Evolutionary conservation across 2,113 vertebrate species (phyloP).

Genomic region (Hemiprocne comata): DNA sequence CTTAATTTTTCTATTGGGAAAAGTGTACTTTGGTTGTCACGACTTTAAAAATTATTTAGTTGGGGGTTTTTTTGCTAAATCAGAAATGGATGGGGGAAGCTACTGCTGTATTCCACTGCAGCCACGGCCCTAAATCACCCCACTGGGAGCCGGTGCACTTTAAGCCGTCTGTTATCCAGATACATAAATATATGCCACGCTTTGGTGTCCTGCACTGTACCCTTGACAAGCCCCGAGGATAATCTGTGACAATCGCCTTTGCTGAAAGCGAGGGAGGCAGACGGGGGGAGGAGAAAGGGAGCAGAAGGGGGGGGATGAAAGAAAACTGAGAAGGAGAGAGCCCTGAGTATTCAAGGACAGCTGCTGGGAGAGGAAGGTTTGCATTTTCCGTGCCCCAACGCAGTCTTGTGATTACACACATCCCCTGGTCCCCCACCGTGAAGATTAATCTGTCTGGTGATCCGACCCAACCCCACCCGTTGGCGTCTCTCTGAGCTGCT

Average conservation of each 20-base stretch:
- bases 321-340: neutral
- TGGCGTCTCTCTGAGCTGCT: slow-evolving; percentile 45
- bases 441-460: slow-evolving; percentile 32
- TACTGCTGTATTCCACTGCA: neutral
- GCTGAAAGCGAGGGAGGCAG: neutral
- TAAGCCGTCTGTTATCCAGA: neutral
- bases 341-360: neutral
- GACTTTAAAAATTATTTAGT: neutral
- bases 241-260: slow-evolving; percentile 33
- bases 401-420: neutral
- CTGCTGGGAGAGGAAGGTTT: neutral
- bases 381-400: neutral
- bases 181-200: neutral
- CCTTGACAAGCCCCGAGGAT: neutral
- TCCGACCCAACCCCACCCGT: slow-evolving; percentile 37
- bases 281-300: neutral
- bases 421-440: neutral
- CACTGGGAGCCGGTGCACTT: fast-evolving
- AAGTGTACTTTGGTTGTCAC: neutral
- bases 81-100: neutral
- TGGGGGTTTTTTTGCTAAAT: neutral
- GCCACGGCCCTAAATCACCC: neutral
- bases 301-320: neutral
- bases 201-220: neutral
- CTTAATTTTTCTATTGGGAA: neutral